These are phyloP conservation scores for Notothenia rossii DNA, from an alignment of 2,113 vertebrate genomes.

Conservation along the genomic window DNA sequence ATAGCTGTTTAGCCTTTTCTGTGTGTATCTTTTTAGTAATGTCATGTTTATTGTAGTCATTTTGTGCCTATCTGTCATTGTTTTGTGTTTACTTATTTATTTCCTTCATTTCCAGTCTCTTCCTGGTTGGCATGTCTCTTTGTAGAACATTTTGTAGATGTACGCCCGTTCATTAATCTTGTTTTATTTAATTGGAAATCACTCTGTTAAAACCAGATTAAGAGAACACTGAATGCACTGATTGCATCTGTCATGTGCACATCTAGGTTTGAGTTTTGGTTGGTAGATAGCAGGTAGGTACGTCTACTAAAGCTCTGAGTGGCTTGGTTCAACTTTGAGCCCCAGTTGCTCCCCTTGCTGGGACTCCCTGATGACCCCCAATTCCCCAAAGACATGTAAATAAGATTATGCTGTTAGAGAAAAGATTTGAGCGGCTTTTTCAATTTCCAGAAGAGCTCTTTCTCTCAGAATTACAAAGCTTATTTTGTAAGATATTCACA, in stretches of 20 bases:
- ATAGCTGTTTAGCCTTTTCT: too few species aligned
- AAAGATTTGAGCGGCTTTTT: constrained; percentile 26
- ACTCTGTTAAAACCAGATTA: not conserved
- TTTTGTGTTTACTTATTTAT: too few species aligned
- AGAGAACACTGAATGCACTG: not conserved
- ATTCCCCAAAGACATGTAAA: constrained; percentile 59
- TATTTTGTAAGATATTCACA: not conserved
- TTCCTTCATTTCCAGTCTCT: too few species aligned
- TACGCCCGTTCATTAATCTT: not conserved
- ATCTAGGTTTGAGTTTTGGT: not conserved
- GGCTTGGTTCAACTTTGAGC: constrained; percentile 48
- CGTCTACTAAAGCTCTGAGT: not conserved
- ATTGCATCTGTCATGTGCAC: not conserved
- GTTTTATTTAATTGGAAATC: not conserved
- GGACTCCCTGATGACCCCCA: constrained; percentile 20
- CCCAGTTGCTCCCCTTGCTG: constrained; percentile 52
- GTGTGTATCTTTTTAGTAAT: too few species aligned
- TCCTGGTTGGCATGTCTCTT: too few species aligned
- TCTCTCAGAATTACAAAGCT: not conserved
- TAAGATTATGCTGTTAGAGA: constrained; percentile 20
- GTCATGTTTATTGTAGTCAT: too few species aligned
- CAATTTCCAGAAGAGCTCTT: not conserved
- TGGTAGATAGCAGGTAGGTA: not conserved
- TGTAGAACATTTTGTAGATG: too few species aligned
- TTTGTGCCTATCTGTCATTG: too few species aligned